Conservation (phyloP, 2,797 vertebrate genomes). For the Danio tinwini region DNA sequence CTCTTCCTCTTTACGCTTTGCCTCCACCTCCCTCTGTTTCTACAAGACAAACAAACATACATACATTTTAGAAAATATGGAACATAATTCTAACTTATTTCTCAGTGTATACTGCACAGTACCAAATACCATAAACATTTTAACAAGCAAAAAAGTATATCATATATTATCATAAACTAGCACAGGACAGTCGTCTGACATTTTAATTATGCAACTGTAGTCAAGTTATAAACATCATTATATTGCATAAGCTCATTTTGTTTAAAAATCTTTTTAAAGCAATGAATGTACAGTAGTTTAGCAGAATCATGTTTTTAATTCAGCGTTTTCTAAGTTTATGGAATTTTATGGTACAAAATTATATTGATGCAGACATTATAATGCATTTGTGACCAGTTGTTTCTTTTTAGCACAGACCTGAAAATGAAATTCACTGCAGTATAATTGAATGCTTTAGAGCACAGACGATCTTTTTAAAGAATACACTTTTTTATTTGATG, state of each 20-base stretch:
- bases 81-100: not conserved
- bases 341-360: no score
- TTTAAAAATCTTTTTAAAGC: not conserved
- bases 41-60: slow-evolving; percentile 34
- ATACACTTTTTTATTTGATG: no score
- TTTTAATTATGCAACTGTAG: not conserved
- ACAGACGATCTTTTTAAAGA: no score
- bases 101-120: not conserved
- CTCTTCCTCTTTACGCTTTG: slow-evolving; percentile 57
- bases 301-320: no score
- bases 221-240: not conserved
- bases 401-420: no score
- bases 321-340: no score
- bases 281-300: no score
- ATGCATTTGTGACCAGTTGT: no score
- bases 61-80: not conserved
- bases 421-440: no score
- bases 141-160: not conserved
- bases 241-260: not conserved
- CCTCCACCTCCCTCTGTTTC: slow-evolving; percentile 61
- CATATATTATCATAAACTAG: no score
- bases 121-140: not conserved
- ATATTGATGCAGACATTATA: no score
- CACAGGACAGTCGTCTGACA: not conserved
- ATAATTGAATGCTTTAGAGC: no score